Evolutionary conservation across 2,888 invertebrate species (phyloP).

Genomic region (Himalopsyche tibetana): DNA sequence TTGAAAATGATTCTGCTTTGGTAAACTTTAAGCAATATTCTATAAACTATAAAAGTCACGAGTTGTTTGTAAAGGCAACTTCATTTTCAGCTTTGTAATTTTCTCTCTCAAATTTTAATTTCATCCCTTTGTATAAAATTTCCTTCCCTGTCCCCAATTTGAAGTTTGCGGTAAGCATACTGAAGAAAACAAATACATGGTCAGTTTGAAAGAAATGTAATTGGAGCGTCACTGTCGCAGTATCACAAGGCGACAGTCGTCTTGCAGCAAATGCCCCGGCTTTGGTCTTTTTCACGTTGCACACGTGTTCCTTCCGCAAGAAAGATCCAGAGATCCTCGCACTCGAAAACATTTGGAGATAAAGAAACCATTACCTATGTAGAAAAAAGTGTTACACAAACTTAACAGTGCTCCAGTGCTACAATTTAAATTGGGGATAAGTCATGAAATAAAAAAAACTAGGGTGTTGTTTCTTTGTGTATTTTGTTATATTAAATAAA

Average conservation of each 20-base stretch:
- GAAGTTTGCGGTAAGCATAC: constrained; percentile 29
- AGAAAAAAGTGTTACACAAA: neutral
- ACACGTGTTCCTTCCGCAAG: constrained; percentile 53
- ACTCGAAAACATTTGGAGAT: neutral
- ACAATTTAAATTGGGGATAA: constrained; percentile 11
- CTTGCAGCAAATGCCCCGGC: constrained; percentile 54
- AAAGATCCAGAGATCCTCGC: neutral
- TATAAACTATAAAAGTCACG: neutral
- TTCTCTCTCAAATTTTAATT: neutral
- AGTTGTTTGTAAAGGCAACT: neutral
- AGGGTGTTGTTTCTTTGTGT: neutral
- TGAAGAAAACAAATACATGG: neutral
- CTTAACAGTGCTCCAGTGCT: neutral
- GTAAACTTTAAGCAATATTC: neutral
- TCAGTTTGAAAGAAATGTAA: neutral
- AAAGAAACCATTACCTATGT: neutral
- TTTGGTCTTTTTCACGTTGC: constrained; percentile 59
- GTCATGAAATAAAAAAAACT: constrained; percentile 5
- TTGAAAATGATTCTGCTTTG: neutral
- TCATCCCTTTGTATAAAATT: neutral
- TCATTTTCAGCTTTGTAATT: neutral
- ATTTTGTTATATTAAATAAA: neutral
- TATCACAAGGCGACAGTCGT: neutral
- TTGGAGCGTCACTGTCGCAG: constrained; percentile 7
- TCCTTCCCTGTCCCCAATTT: neutral